phyloP scores from a whole-genome alignment of 2,888 invertebrate species.

The Ypsolopha sequella region DNA sequence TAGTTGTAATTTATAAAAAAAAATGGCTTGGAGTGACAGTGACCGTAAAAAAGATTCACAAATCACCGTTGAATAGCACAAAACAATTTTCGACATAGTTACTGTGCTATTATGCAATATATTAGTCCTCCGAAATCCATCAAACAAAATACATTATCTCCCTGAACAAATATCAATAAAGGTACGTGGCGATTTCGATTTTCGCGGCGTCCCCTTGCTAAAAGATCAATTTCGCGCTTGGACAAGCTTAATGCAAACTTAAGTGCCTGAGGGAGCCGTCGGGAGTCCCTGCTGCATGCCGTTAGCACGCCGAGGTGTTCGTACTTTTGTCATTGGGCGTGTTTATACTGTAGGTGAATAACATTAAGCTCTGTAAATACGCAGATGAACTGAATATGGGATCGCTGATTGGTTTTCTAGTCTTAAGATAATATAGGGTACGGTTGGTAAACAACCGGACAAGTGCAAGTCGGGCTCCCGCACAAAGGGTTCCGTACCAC shows the following conservation, averaged over 20 bases:
- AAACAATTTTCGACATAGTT: no score
- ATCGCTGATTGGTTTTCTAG: no score
- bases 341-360: background rate
- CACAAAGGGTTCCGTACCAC: no score
- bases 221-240: slow-evolving; percentile 70
- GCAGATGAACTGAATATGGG: no score
- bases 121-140: background rate
- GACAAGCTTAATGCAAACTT: slow-evolving; percentile 67
- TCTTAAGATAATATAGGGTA: no score
- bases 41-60: background rate
- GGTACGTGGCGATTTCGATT: slow-evolving; percentile 56
- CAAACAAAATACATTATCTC: background rate
- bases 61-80: background rate
- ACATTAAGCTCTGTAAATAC: background rate
- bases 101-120: no score
- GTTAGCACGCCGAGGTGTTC: background rate
- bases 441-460: no score
- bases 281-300: background rate
- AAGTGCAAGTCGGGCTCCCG: no score
- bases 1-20: no score
- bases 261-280: slow-evolving; percentile 52
- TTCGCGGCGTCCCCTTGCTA: slow-evolving; percentile 56
- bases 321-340: background rate
- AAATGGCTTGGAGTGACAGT: background rate
- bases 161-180: slow-evolving; percentile 41